Conservation (phyloP, 2,888 invertebrate species). For the Drosophila multiciliata region DNA sequence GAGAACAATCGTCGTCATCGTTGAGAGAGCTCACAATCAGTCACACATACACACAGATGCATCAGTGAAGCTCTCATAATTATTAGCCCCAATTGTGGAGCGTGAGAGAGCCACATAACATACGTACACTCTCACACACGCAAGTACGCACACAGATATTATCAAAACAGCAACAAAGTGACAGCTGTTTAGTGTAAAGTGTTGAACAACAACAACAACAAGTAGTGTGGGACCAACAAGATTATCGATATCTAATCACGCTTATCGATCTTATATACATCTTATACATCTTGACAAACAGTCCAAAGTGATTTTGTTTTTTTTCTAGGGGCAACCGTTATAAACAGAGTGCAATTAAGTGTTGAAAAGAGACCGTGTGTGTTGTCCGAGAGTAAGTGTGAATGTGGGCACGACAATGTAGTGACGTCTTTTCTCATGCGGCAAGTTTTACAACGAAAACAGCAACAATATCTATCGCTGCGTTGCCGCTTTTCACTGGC, state of each 20-base stretch:
- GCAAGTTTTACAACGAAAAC: conserved; percentile 28
- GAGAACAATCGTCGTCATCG: conserved; percentile 35
- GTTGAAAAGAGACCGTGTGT: conserved; percentile 4
- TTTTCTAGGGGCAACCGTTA: conserved; percentile 24
- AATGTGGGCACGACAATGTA: conserved; percentile 22
- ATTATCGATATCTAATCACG: conserved; percentile 26
- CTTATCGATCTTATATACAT: conserved; percentile 23
- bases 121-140: conserved; percentile 1
- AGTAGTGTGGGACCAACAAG: conserved; percentile 35
- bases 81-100: conserved; percentile 57
- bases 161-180: conserved; percentile 55
- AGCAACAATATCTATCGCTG: conserved; percentile 24
- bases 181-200: conserved; percentile 76
- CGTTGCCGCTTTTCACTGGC: conserved; percentile 75
- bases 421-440: conserved; percentile 54
- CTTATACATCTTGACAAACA: conserved; percentile 10
- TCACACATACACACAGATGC: conserved; percentile 12
- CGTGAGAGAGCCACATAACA: conserved; percentile 12
- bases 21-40: conserved; percentile 28
- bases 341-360: conserved; percentile 29
- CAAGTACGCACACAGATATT: conserved; percentile 23
- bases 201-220: conserved; percentile 47
- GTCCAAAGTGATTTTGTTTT: not conserved
- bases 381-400: not conserved
- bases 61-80: conserved; percentile 54